phyloP scores from a whole-genome alignment of 2,113 vertebrate species.

The Spermophilus dauricus region DNA sequence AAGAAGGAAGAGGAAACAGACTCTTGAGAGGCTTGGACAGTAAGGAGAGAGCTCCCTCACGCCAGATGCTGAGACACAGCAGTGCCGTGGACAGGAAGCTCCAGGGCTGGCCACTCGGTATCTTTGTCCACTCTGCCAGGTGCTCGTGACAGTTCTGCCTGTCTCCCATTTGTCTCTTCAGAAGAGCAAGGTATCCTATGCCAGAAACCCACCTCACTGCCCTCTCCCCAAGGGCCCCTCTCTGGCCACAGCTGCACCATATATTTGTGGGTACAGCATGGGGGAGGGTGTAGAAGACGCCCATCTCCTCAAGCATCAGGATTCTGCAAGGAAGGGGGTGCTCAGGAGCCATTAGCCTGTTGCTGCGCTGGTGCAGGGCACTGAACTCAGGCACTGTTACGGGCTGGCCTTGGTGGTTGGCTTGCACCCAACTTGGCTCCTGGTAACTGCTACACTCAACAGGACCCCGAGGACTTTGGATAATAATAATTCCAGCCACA shows the following conservation, averaged over 20 bases:
- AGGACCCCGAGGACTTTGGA: not conserved
- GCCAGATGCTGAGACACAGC: rapidly evolving
- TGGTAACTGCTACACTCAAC: rapidly evolving
- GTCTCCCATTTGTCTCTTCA: not conserved
- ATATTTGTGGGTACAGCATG: not conserved
- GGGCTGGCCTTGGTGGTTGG: too few species aligned
- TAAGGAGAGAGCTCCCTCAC: not conserved
- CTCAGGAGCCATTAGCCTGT: too few species aligned
- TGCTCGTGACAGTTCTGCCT: too few species aligned
- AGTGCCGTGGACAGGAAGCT: not conserved
- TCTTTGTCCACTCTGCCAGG: not conserved
- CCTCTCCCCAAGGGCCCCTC: not conserved
- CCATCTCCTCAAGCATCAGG: not conserved
- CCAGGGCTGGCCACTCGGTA: not conserved
- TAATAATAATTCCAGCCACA: not conserved
- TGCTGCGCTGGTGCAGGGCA: too few species aligned
- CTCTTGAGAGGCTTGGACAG: rapidly evolving
- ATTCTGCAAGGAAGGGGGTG: not conserved
- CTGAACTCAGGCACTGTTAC: too few species aligned
- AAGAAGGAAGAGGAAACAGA: not conserved
- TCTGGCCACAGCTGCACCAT: not conserved
- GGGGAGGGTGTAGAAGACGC: not conserved
- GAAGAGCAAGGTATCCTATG: not conserved
- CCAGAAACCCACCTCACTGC: not conserved
- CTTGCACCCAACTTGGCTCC: not conserved